Evolutionary conservation across 1,140 invertebrate genomes (phyloP).

Genomic region (Laupala kohalensis): DNA sequence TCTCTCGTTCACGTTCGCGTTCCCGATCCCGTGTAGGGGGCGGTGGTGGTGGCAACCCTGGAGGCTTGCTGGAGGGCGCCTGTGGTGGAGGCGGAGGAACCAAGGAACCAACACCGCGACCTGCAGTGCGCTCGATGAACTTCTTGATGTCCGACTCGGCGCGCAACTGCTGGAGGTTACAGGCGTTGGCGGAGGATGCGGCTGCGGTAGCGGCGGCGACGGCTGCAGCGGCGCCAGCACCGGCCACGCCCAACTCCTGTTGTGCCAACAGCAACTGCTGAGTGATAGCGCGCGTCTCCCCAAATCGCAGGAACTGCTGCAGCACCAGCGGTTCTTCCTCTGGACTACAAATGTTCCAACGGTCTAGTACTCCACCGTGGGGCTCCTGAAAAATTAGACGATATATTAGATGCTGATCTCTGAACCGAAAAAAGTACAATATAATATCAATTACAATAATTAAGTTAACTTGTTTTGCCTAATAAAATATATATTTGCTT

Average conservation of each 20-base stretch:
- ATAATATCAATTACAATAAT: not conserved
- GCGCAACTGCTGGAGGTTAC: conserved; percentile 22
- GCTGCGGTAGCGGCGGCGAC: conserved; percentile 11
- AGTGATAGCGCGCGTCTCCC: conserved; percentile 67
- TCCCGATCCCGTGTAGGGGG: conserved; percentile 7
- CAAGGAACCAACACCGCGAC: too few relatives aligned
- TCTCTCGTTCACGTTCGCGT: not conserved
- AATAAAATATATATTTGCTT: too few relatives aligned
- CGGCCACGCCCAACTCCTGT: conserved; percentile 19
- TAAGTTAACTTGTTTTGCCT: too few relatives aligned
- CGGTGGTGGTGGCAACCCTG: conserved; percentile 6
- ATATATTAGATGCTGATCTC: not conserved
- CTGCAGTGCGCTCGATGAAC: conserved; percentile 33
- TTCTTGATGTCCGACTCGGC: conserved; percentile 42
- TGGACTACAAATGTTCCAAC: conserved; percentile 67
- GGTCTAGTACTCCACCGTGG: conserved; percentile 61
- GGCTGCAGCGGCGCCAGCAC: not conserved
- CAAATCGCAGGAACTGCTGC: conserved; percentile 75
- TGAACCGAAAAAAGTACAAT: not conserved
- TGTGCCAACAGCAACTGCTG: conserved; percentile 62
- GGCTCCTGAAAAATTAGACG: conserved; percentile 44
- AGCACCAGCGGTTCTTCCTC: conserved; percentile 76
- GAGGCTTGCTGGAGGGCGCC: not conserved
- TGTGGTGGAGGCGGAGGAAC: conserved; percentile 9
- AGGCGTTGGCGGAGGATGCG: not conserved